These are phyloP conservation scores for Sycophila texana DNA, from an alignment of 2,888 invertebrate genomes.

Conservation along the genomic window DNA sequence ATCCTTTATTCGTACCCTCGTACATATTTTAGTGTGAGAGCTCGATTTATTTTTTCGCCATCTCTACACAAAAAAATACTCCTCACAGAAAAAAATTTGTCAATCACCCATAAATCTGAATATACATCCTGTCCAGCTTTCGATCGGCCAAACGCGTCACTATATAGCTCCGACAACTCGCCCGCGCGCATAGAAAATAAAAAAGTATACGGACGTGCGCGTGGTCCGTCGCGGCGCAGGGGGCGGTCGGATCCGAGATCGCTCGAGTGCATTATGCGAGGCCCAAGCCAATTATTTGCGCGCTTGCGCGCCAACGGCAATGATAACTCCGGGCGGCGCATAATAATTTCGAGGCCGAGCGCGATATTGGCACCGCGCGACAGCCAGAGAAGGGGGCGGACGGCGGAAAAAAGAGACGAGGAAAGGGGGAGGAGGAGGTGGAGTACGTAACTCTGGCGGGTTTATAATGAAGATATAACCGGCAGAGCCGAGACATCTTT, in stretches of 20 bases:
- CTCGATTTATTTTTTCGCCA: too few relatives aligned
- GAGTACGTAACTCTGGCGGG: constrained; percentile 72
- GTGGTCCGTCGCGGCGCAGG: neutral
- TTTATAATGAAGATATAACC: constrained; percentile 75
- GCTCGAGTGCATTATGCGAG: constrained; percentile 60
- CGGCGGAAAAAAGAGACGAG: constrained; percentile 20
- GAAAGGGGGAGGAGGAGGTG: constrained; percentile 49
- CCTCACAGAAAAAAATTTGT: too few relatives aligned
- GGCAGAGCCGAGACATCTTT: constrained; percentile 73
- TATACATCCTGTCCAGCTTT: too few relatives aligned
- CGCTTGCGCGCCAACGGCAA: constrained; percentile 67
- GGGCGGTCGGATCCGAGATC: constrained; percentile 26
- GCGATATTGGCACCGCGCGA: constrained; percentile 43
- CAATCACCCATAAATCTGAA: too few relatives aligned
- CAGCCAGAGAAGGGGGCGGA: constrained; percentile 2
- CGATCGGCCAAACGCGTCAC: too few relatives aligned
- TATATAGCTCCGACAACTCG: neutral
- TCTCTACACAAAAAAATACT: too few relatives aligned
- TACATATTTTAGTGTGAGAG: too few relatives aligned
- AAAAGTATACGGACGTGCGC: neutral
- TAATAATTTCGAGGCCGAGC: constrained; percentile 69
- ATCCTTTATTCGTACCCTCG: too few relatives aligned
- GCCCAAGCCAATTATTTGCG: constrained; percentile 72
- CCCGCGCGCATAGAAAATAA: neutral
- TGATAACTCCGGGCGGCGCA: constrained; percentile 72